These are phyloP conservation scores for Epinephelus fuscoguttatus DNA, from an alignment of 2,113 vertebrate species.

Conservation along the genomic window DNA sequence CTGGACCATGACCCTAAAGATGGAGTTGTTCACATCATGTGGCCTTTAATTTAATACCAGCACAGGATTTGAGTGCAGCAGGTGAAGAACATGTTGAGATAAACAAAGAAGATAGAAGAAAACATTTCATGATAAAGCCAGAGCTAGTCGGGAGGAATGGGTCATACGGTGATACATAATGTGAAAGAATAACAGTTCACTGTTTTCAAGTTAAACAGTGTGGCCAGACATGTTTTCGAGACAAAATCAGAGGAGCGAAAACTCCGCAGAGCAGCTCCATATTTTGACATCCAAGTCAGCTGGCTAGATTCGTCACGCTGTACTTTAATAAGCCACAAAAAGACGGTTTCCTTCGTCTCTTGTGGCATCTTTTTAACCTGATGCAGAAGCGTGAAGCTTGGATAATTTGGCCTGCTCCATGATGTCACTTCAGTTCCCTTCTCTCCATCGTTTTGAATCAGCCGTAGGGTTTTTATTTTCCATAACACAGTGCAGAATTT, in stretches of 20 bases:
- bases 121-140: too few relatives aligned
- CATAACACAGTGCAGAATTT: not conserved
- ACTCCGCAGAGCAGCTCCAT: not conserved
- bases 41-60: not conserved
- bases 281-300: constrained; percentile 9
- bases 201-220: not conserved
- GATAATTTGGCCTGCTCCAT: not conserved
- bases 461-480: not conserved
- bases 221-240: not conserved
- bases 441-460: not conserved
- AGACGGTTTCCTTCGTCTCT: not conserved
- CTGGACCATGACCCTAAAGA: not conserved
- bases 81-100: not conserved
- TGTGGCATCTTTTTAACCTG: not conserved
- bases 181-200: not conserved
- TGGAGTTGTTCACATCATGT: not conserved
- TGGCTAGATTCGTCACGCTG: not conserved
- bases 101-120: too few relatives aligned
- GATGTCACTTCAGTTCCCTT: not conserved
- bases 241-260: not conserved
- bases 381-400: not conserved
- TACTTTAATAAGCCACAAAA: not conserved
- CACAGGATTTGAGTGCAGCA: not conserved
- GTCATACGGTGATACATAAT: too few relatives aligned
- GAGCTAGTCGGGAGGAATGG: too few relatives aligned